Percentiles rank a stretch among this genome's conserved stretches.
Conservation (phyloP, 2,797 vertebrate species). For the Anabacerthia variegaticeps region DNA sequence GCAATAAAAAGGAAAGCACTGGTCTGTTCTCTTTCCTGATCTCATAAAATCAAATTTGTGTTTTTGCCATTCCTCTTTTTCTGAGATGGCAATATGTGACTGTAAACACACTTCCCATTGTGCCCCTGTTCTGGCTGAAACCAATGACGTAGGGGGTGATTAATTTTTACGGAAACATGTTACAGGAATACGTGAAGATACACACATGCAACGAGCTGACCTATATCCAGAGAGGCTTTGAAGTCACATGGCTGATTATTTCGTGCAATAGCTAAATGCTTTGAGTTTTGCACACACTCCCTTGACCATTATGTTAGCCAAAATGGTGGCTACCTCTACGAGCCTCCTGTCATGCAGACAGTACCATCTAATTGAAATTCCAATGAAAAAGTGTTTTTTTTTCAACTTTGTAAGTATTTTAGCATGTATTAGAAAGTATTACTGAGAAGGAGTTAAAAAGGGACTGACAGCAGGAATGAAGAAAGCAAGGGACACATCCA, state of each 20-base stretch:
- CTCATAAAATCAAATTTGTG: background rate
- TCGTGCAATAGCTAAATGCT: background rate
- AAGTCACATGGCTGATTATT: background rate
- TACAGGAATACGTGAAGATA: background rate
- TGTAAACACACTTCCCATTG: background rate
- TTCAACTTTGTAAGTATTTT: background rate
- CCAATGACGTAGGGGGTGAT: background rate
- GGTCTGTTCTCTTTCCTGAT: background rate
- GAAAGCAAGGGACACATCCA: background rate
- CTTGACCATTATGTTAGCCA: background rate
- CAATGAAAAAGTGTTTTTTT: accelerated
- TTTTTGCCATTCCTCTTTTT: background rate
- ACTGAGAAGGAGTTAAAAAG: background rate
- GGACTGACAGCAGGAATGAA: background rate
- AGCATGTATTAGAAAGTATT: background rate
- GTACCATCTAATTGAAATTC: background rate
- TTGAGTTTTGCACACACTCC: background rate
- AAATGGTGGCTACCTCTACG: background rate
- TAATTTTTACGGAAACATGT: background rate
- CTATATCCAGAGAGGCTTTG: background rate
- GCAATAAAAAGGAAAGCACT: background rate
- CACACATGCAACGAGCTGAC: background rate
- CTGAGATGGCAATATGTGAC: background rate
- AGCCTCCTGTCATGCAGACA: background rate
- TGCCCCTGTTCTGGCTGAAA: background rate